A percentile compares a stretch with the other conserved stretches of the same genome.
Conservation (phyloP, 2,113 vertebrate species). For the Galemys pyrenaicus region DNA sequence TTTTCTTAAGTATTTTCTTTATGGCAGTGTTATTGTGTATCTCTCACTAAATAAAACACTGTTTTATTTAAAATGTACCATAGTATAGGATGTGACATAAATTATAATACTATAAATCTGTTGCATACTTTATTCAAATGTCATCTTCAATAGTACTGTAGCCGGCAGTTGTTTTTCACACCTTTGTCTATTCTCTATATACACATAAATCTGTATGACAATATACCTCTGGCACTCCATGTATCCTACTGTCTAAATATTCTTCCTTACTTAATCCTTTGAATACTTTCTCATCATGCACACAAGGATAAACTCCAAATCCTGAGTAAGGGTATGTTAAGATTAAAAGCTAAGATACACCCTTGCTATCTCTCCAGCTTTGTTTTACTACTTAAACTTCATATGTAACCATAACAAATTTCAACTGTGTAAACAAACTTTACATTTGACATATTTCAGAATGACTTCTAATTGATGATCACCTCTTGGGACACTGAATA, state of each 20-base stretch:
- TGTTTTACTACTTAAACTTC: background rate
- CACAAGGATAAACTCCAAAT: background rate
- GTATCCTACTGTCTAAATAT: background rate
- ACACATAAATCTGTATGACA: background rate
- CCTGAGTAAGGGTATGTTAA: background rate
- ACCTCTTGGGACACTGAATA: background rate
- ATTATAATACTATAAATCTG: background rate
- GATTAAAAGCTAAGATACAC: background rate
- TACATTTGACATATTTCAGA: background rate
- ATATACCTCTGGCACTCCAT: background rate
- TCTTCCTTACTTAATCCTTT: background rate
- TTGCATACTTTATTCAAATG: background rate
- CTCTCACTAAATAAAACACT: constrained; percentile 34
- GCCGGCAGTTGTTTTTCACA: background rate
- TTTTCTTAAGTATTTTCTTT: background rate
- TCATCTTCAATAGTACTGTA: background rate
- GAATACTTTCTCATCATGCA: background rate
- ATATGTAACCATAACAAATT: background rate
- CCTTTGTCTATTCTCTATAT: background rate
- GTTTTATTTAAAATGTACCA: background rate
- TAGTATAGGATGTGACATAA: background rate
- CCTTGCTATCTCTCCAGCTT: background rate
- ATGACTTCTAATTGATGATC: background rate
- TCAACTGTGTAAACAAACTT: background rate
- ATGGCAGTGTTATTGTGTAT: background rate